A percentile compares a stretch with the other conserved stretches of the same genome.
These are phyloP conservation scores for Gadus chalcogrammus DNA, from an alignment of 2,113 vertebrate genomes.

Conservation along the genomic window DNA sequence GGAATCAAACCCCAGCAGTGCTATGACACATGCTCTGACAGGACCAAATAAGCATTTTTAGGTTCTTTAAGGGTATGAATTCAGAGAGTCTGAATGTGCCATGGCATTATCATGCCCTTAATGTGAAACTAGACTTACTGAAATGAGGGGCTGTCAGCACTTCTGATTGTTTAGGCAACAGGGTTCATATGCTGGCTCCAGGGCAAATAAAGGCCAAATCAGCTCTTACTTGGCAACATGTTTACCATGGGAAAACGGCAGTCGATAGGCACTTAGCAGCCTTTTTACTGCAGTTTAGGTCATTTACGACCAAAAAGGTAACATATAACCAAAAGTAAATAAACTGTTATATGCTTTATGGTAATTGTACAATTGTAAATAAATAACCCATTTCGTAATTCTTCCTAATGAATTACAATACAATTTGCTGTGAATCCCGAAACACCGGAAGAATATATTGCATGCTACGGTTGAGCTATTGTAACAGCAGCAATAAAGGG, in stretches of 20 bases:
- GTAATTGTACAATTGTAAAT: too few species aligned
- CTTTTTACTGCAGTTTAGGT: too few species aligned
- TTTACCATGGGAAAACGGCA: constrained; percentile 19
- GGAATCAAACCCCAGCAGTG: too few species aligned
- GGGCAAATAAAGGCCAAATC: constrained; percentile 7
- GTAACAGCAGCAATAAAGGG: constrained; percentile 57
- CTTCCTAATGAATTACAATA: too few species aligned
- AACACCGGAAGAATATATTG: too few species aligned
- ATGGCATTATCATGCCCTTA: constrained; percentile 10
- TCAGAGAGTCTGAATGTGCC: not conserved
- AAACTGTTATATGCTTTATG: too few species aligned
- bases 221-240: constrained; percentile 8
- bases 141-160: constrained; percentile 45
- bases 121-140: constrained; percentile 19
- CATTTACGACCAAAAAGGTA: too few species aligned
- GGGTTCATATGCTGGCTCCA: constrained; percentile 1
- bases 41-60: not conserved
- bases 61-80: not conserved
- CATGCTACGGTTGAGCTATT: constrained; percentile 33
- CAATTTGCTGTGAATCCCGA: too few species aligned
- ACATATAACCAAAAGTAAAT: too few species aligned
- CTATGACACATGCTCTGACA: too few species aligned
- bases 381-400: too few species aligned
- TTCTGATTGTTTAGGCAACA: constrained; percentile 67
- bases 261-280: too few species aligned